Evolutionary conservation across 2,888 invertebrate genomes (phyloP).

Genomic region (Netelia melanura): DNA sequence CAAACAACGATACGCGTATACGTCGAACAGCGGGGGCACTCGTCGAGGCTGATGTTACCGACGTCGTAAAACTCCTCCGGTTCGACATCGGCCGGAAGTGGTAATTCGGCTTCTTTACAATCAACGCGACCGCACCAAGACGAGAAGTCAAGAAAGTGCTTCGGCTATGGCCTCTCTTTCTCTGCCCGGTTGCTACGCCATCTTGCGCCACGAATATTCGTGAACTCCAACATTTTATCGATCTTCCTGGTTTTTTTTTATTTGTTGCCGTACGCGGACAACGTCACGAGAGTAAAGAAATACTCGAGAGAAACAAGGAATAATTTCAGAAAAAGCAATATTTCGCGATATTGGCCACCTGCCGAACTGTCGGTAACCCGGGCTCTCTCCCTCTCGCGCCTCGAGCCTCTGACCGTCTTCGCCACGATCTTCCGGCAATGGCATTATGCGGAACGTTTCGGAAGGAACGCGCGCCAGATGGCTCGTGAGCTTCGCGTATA

Average conservation of each 20-base stretch:
- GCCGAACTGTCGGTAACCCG: conserved; percentile 47
- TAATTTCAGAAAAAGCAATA: conserved; percentile 39
- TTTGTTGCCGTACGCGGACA: neutral
- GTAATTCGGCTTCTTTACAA: conserved; percentile 67
- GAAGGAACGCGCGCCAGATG: conserved; percentile 64
- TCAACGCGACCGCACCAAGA: conserved; percentile 61
- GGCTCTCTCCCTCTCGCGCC: neutral
- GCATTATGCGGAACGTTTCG: conserved; percentile 39
- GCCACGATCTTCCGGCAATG: conserved; percentile 39
- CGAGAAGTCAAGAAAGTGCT: conserved; percentile 58
- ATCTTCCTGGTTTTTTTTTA: neutral
- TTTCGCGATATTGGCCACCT: conserved; percentile 65
- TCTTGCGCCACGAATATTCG: conserved; percentile 20
- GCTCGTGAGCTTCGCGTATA: conserved; percentile 41
- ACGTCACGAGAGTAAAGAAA: conserved; percentile 3
- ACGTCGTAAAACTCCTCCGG: conserved; percentile 57
- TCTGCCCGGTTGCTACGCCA: neutral
- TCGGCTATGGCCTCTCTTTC: neutral
- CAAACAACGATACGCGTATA: neutral
- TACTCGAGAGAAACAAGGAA: conserved; percentile 31
- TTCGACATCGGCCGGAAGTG: conserved; percentile 64
- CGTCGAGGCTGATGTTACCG: conserved; percentile 50
- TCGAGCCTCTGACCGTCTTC: neutral
- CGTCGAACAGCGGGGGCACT: conserved; percentile 2
- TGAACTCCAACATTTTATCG: neutral